Base-by-base conservation (phyloP, 2,888 invertebrate genomes). In the Malachius bipustulatus region DNA sequence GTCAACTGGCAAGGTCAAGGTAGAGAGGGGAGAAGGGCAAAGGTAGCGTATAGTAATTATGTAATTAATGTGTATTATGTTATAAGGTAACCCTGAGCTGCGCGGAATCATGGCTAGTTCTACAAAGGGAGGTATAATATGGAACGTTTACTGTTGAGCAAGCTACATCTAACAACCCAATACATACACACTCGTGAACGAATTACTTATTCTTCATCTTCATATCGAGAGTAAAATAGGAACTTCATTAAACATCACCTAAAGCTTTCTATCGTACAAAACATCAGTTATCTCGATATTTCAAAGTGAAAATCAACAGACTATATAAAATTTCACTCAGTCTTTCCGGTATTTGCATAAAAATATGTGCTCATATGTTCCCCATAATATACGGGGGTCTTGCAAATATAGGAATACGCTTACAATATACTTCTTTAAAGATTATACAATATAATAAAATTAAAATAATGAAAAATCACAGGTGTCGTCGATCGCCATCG, bases 291-390 rank as follows among this genome's bases (percentile, higher is more conserved):
- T 60, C 59, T 59, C 59, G 58, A 60, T 60, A 59, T 59, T 57
- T 52, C 54, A 52, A 56, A 57, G 60, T 62, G 61, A 62, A 63
- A 63, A 63, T 63, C 56, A 63, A 64, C 63, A 63, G 61, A 62
- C 62, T 62, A 62, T 62, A 62, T 62, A 62, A 62, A 61, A 59
- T 62, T 64, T 63, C 63, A 63, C 64, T 65, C 65, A 65, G 65
- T 65, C 65, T 65, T 65, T 64, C 64, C 63, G 63, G 59, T 63
- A 62, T 63, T 63, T 63, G 62, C 63, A 61, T 63, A 63, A 63
- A 63, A 63, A 63, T 63, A 63, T 62, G 62, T 64, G 60, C 62
- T 62, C 58, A 60, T 60, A 57, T 58, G 57, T 55, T 53, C 57
- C 60, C 52, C 60, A 53, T 60, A 59, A 60, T 59, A 59, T 60